Evolutionary conservation across 2,113 vertebrate genomes (phyloP).

Genomic region (Catagonus wagneri): DNA sequence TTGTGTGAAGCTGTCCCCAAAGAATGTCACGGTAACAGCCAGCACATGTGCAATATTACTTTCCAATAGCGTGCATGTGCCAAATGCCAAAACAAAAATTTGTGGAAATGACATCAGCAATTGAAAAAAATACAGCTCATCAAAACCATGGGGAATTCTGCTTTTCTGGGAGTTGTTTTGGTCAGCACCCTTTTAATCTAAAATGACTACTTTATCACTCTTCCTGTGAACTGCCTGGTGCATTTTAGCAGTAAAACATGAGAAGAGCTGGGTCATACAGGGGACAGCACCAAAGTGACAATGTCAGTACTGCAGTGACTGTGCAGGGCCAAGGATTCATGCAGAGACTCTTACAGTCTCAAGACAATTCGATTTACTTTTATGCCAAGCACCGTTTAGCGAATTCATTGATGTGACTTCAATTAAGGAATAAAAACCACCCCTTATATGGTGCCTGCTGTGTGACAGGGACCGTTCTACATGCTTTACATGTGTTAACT

Average conservation of each 20-base stretch:
- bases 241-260: background rate
- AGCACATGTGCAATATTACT: conserved; percentile 45
- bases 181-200: conserved; percentile 55
- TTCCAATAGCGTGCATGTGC: conserved; percentile 67
- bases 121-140: conserved; percentile 56
- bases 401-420: background rate
- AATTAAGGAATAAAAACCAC: background rate
- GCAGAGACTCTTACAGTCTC: background rate
- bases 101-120: conserved; percentile 71
- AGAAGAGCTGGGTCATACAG: background rate
- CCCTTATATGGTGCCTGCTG: accelerated
- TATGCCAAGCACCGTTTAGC: background rate
- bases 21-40: conserved; percentile 61
- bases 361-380: background rate
- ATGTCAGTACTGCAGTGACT: background rate
- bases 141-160: conserved; percentile 4
- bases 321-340: background rate
- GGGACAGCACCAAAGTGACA: background rate
- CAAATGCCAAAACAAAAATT: conserved; percentile 64
- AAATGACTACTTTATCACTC: conserved; percentile 61
- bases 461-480: accelerated
- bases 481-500: background rate
- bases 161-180: background rate
- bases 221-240: background rate
- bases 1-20: conserved; percentile 74